phyloP scores from a whole-genome alignment of 2,888 invertebrate species.

The Psylliodes chrysocephalus region DNA sequence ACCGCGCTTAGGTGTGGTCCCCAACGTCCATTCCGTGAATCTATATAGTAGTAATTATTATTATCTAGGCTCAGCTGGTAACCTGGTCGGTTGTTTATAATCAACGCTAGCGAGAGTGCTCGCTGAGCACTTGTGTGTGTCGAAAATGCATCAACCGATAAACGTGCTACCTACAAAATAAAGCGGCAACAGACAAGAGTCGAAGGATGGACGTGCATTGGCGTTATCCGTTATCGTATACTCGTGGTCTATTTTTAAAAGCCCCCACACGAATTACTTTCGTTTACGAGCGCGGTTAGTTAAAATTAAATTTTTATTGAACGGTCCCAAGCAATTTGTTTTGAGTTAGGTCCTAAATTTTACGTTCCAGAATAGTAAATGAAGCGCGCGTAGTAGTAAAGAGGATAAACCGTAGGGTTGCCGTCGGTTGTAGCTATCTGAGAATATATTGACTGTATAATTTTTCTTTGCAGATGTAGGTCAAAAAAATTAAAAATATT shows the following conservation, averaged over 20 bases:
- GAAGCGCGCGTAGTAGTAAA: no score
- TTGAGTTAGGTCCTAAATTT: no score
- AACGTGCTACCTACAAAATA: background rate
- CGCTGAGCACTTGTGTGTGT: background rate
- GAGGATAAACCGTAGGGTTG: no score
- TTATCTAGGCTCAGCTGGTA: background rate
- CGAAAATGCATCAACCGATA: slow-evolving; percentile 2
- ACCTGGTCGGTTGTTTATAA: background rate
- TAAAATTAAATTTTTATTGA: no score
- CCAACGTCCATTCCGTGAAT: slow-evolving; percentile 2
- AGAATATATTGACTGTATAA: no score
- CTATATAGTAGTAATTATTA: slow-evolving; percentile 3
- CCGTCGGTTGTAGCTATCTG: no score
- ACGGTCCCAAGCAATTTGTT: no score
- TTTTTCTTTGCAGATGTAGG: no score
- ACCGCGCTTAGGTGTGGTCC: background rate
- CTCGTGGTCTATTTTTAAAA: slow-evolving; percentile 4
- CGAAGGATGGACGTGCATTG: slow-evolving; percentile 2
- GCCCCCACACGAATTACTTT: background rate
- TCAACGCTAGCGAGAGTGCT: background rate
- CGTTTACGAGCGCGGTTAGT: no score
- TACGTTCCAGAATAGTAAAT: no score
- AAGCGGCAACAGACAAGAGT: background rate
- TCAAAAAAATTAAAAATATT: no score
- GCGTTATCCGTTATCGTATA: background rate